Evolutionary conservation across 2,113 vertebrate species (phyloP).

Genomic region (Clarias gariepinus): DNA sequence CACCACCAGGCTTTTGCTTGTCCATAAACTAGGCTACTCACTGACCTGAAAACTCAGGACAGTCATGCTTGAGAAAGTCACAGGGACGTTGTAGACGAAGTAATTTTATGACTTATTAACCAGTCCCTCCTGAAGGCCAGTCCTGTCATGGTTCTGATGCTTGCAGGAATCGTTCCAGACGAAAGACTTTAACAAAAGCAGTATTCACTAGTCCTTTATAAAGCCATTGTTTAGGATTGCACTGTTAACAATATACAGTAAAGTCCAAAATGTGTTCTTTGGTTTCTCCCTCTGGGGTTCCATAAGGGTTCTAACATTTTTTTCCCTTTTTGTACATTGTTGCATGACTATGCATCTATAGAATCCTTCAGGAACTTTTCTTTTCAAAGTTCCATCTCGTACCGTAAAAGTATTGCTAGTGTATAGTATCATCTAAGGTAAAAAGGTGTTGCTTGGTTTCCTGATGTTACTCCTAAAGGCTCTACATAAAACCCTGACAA

Average conservation of each 20-base stretch:
- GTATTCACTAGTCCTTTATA: neutral
- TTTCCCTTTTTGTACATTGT: neutral
- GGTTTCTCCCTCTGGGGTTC: neutral
- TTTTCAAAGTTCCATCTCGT: neutral
- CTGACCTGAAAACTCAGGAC: no score
- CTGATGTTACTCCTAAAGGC: neutral
- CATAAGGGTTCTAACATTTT: neutral
- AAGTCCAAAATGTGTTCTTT: neutral
- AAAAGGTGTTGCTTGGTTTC: neutral
- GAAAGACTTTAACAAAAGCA: neutral
- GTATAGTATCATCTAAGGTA: no score
- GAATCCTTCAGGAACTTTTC: neutral
- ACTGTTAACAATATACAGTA: neutral
- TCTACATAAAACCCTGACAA: neutral
- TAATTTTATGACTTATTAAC: no score
- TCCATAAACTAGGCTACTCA: no score
- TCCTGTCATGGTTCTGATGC: no score
- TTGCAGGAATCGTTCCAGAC: no score
- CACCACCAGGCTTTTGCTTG: no score
- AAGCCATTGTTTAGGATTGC: neutral
- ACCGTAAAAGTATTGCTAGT: neutral
- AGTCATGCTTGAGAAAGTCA: no score
- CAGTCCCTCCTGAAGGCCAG: no score
- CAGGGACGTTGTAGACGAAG: no score
- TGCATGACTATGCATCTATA: neutral